A percentile compares a stretch with the other conserved stretches of the same genome.
Evolutionary conservation across 2,113 vertebrate genomes (phyloP).

Genomic region (Cairina moschata): DNA sequence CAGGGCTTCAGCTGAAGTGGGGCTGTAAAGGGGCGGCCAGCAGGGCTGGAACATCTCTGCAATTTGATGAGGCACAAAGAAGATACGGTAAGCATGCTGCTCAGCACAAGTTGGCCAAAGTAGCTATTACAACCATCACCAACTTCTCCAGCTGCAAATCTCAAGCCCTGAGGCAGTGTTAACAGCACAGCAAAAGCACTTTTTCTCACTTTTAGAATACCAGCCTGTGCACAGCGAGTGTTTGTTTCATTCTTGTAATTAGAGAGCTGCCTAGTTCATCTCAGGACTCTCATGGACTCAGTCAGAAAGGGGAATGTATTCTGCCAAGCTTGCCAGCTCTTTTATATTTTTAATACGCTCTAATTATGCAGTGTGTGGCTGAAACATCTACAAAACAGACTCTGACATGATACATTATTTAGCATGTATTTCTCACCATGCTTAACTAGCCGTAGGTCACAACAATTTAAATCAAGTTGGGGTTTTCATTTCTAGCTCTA

Average conservation of each 20-base stretch:
- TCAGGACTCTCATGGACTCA: neutral
- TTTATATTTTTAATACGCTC: neutral
- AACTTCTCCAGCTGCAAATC: neutral
- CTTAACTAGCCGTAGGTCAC: neutral
- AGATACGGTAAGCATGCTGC: rapidly evolving
- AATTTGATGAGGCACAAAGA: neutral
- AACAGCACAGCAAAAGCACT: neutral
- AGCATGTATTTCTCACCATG: neutral
- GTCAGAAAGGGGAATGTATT: neutral
- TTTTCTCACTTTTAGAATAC: neutral
- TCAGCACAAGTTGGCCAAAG: neutral
- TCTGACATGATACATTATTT: neutral
- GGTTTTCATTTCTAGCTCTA: neutral
- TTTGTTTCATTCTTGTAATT: neutral
- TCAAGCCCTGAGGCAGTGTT: neutral
- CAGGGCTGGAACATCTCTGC: neutral
- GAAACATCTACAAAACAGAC: neutral
- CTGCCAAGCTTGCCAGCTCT: neutral
- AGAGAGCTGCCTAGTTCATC: neutral
- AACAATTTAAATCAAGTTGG: neutral
- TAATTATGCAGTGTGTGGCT: neutral
- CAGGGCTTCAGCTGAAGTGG: neutral
- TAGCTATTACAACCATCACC: neutral
- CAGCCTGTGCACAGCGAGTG: neutral
- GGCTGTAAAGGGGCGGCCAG: neutral